Evolutionary conservation across 1,140 invertebrate genomes (phyloP).

Genomic region (Melitaea cinxia): DNA sequence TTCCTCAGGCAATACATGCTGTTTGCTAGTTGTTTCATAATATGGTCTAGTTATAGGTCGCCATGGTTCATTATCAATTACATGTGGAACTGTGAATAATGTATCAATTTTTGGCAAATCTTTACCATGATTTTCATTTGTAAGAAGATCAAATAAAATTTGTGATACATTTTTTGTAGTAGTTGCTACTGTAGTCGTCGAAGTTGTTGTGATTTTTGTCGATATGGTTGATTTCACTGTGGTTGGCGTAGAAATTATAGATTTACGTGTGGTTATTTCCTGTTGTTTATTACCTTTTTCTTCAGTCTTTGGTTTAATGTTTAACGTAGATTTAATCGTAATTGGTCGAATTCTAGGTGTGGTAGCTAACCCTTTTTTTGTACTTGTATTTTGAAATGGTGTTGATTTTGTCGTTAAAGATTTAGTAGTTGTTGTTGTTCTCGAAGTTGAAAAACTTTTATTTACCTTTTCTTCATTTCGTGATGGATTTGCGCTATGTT

Average conservation of each 20-base stretch:
- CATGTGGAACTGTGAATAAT: slow-evolving; percentile 77
- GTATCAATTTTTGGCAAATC: slow-evolving; percentile 80
- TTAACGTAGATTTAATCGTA: slow-evolving; percentile 77
- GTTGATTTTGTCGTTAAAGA: slow-evolving; percentile 61
- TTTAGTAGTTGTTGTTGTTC: slow-evolving; percentile 71
- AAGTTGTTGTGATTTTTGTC: slow-evolving; percentile 50
- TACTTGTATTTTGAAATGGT: slow-evolving; percentile 60
- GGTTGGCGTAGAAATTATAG: slow-evolving; percentile 42
- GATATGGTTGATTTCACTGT: slow-evolving; percentile 46
- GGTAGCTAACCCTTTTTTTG: slow-evolving; percentile 51
- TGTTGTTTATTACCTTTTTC: slow-evolving; percentile 64
- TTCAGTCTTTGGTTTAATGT: slow-evolving; percentile 68
- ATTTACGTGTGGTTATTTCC: slow-evolving; percentile 71
- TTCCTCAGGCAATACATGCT: slow-evolving; percentile 41
- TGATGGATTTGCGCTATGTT: slow-evolving; percentile 65
- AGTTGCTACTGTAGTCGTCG: slow-evolving; percentile 49
- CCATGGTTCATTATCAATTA: slow-evolving; percentile 82
- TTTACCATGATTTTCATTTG: slow-evolving; percentile 75
- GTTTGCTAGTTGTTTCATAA: slow-evolving; percentile 66
- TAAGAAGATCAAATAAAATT: slow-evolving; percentile 67
- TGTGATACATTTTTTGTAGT: slow-evolving; percentile 73
- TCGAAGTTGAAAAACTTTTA: slow-evolving; percentile 58
- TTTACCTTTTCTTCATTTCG: slow-evolving; percentile 67
- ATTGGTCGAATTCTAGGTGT: slow-evolving; percentile 63
- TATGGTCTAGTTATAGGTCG: slow-evolving; percentile 79